A percentile compares a stretch with the other conserved stretches of the same genome.
Evolutionary conservation across 2,888 invertebrate species (phyloP).

Genomic region (Pachymerium ferrugineum): DNA sequence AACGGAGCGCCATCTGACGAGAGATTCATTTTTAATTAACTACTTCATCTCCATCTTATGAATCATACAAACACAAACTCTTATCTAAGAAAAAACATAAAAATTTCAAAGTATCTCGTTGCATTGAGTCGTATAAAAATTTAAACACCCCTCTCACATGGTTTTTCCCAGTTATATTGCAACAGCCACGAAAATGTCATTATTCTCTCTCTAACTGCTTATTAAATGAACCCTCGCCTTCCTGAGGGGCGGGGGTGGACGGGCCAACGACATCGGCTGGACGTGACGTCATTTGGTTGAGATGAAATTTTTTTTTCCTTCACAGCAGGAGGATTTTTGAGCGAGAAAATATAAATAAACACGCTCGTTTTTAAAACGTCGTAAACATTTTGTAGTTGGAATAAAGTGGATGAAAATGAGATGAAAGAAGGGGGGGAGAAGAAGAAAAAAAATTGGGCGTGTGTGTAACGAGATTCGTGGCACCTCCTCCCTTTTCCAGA

Average conservation of each 20-base stretch:
- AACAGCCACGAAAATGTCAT: background rate
- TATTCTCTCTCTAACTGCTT: constrained; percentile 7
- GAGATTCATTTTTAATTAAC: background rate
- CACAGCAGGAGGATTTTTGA: background rate
- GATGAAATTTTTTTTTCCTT: too few species aligned
- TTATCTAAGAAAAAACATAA: too few species aligned
- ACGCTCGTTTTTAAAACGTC: too few species aligned
- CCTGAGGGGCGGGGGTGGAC: background rate
- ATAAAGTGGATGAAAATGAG: background rate
- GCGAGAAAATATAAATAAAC: too few species aligned
- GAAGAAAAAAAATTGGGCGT: background rate
- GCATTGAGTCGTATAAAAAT: too few species aligned
- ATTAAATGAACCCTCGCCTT: constrained; percentile 15
- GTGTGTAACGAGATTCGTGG: background rate
- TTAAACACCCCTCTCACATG: background rate
- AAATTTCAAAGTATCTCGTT: too few species aligned
- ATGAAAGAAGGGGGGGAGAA: background rate
- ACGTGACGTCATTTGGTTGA: constrained; percentile 3
- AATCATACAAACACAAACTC: too few species aligned
- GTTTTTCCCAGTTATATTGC: background rate
- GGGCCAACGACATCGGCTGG: constrained; percentile 3
- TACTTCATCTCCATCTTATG: background rate
- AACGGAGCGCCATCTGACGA: background rate
- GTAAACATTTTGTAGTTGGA: too few species aligned
- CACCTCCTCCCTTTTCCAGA: background rate